Evolutionary conservation across 2,888 invertebrate genomes (phyloP).

Genomic region (Vandiemenella viatica): DNA sequence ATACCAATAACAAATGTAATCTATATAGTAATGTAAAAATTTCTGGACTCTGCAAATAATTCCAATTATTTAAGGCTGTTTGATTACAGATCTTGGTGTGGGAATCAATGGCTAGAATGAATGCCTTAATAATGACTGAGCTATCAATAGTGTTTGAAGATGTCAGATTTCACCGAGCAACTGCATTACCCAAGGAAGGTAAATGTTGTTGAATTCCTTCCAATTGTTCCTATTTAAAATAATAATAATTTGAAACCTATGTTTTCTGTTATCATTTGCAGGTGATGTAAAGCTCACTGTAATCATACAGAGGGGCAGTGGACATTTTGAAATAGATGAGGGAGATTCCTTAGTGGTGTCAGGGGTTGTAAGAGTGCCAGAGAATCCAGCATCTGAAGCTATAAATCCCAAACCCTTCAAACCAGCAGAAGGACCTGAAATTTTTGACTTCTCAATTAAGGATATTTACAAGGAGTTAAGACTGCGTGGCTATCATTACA

Average conservation of each 20-base stretch:
- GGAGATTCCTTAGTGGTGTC: constrained; percentile 11
- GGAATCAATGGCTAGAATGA: too few relatives aligned
- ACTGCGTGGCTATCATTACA: constrained; percentile 53
- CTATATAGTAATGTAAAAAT: too few relatives aligned
- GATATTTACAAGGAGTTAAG: constrained; percentile 57
- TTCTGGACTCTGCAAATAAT: too few relatives aligned
- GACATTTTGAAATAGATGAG: constrained; percentile 15
- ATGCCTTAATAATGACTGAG: too few relatives aligned
- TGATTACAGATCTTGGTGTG: too few relatives aligned
- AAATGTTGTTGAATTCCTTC: too few relatives aligned
- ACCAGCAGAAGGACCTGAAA: background rate
- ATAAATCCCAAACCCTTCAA: background rate
- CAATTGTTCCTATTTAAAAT: background rate
- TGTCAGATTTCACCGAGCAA: too few relatives aligned
- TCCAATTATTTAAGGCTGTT: too few relatives aligned
- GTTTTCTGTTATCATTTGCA: background rate
- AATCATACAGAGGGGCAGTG: constrained; percentile 13
- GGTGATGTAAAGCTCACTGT: constrained; percentile 17
- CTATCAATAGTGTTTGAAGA: too few relatives aligned
- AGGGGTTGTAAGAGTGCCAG: constrained; percentile 4
- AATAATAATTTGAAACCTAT: too few relatives aligned
- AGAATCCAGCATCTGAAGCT: background rate
- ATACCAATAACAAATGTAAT: too few relatives aligned
- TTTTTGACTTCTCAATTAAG: constrained; percentile 25
- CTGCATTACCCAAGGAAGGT: too few relatives aligned